phyloP scores from a whole-genome alignment of 2,113 vertebrate genomes.

The Suricata suricatta region DNA sequence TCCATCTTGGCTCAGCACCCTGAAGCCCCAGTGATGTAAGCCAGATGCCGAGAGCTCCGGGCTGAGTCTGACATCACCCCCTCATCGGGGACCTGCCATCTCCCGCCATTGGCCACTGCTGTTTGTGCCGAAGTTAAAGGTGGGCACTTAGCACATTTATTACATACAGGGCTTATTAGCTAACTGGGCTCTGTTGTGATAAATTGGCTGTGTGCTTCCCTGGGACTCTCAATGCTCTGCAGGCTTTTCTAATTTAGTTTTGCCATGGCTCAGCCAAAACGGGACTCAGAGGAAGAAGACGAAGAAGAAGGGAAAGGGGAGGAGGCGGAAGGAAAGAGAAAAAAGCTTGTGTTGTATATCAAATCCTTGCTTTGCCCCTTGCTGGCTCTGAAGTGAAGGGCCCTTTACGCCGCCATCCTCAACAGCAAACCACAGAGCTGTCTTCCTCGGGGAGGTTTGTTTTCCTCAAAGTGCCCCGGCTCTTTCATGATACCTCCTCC shows the following conservation, averaged over 20 bases:
- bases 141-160: constrained; percentile 75
- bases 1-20: not conserved
- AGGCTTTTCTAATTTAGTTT: constrained; percentile 82
- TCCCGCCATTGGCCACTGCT: constrained; percentile 51
- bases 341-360: constrained; percentile 44
- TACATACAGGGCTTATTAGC: constrained; percentile 79
- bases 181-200: constrained; percentile 72
- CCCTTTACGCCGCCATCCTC: constrained; percentile 51
- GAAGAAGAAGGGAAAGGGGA: not conserved
- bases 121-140: constrained; percentile 62
- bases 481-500: not conserved
- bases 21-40: constrained; percentile 37
- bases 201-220: constrained; percentile 74
- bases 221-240: constrained; percentile 73
- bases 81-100: constrained; percentile 1
- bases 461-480: not conserved
- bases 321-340: not conserved
- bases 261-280: constrained; percentile 73
- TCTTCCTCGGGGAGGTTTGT: constrained; percentile 27
- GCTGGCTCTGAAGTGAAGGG: constrained; percentile 62
- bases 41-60: constrained; percentile 42
- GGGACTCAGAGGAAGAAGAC: constrained; percentile 18
- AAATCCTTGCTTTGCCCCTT: constrained; percentile 28
- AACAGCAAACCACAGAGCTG: not conserved
- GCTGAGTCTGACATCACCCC: constrained; percentile 55